Evolutionary conservation across 2,888 invertebrate species (phyloP).

Genomic region (Acrobasis suavella): DNA sequence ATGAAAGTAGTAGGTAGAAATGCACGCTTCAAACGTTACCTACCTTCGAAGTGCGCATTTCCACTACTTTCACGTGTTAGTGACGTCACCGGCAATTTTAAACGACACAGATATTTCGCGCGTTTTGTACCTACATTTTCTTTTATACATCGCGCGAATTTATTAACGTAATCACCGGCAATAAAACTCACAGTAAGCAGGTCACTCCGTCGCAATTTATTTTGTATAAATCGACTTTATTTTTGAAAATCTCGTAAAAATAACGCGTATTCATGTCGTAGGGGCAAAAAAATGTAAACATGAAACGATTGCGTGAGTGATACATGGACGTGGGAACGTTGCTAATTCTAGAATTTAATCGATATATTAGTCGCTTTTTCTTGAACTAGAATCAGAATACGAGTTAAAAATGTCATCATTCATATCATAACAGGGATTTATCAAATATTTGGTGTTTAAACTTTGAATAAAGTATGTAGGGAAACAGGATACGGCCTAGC

Average conservation of each 20-base stretch:
- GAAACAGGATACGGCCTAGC: no score
- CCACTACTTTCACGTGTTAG: no score
- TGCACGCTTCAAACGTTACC: no score
- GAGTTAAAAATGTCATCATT: neutral
- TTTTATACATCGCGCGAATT: constrained; percentile 60
- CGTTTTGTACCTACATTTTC: constrained; percentile 41
- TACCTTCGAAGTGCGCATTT: no score
- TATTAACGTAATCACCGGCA: constrained; percentile 62
- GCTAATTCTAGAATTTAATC: neutral
- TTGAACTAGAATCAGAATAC: neutral
- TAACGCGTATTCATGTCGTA: constrained; percentile 25
- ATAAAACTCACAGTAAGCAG: constrained; percentile 67
- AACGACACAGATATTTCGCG: constrained; percentile 61
- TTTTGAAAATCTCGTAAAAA: constrained; percentile 33
- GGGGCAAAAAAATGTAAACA: constrained; percentile 28
- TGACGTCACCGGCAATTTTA: constrained; percentile 18
- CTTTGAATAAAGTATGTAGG: no score
- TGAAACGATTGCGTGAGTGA: constrained; percentile 15
- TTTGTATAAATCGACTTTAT: constrained; percentile 51
- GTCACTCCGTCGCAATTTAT: constrained; percentile 59
- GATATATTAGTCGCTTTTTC: neutral
- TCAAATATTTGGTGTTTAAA: neutral
- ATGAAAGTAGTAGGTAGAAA: no score
- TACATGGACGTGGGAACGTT: constrained; percentile 7
- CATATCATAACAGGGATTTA: neutral